Evolutionary conservation across 2,113 vertebrate species (phyloP), one percentile per base, ranked within the genome.

Genomic region (Labeo catla): DNA sequence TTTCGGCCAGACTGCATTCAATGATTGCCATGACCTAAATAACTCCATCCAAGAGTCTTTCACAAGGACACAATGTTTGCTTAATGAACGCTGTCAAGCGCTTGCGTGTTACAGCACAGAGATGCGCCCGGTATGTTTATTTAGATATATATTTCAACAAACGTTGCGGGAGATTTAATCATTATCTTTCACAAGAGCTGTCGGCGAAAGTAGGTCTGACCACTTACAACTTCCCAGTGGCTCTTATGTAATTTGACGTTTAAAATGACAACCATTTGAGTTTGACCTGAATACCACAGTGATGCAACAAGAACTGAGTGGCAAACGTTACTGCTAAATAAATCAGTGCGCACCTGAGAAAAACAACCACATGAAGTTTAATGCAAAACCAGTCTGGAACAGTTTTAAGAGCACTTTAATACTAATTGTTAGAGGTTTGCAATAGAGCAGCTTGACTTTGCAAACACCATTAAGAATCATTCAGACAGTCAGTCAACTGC

Each of bases 11-110:
- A 52, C 16, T 82, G 13, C 79, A 65, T n/a, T 81, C 47, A 12
- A 11, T 10, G 63, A 54, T 21, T 72, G 68, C 6, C 77, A 23
- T 81, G 78, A 82, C 78, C 77, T 83, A 74, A 70, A 87, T 63
- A 72, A 61, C 49, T 84, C 16, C 11, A 61, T 43, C 47, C 68
- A 28, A 52, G 39, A 68, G n/a, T 61, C 6, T 28, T 47, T 39
- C 43, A 79, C 12, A 34, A 12, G 16, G 50, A 81, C 49, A 66
- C 16, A 52, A 66, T 19, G 28, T 34, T 49, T 23, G 16, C 23
- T 9, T 9, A 12, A 34, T 3, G 45, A 45, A 34, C 8, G 45
- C 23, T 16, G 84, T 39, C 74, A 65, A 65, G 12, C 9, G 8
- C 9, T 59, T 13, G n/a, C n/a, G n/a, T 4, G 63, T 8, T 59